These are phyloP conservation scores for Neodiprion fabricii DNA, from an alignment of 1,140 invertebrate species.

Conservation along the genomic window DNA sequence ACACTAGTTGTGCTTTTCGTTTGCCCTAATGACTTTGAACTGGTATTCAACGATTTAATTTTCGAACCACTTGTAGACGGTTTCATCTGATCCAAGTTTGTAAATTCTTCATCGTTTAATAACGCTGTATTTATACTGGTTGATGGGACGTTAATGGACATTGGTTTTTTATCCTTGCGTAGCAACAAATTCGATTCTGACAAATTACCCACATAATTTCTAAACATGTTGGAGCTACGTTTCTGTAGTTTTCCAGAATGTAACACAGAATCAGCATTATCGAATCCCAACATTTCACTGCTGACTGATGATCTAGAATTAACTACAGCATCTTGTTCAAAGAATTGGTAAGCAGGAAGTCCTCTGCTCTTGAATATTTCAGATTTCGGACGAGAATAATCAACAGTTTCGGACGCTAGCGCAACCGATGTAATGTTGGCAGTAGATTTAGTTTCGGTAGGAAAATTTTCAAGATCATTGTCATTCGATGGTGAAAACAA, in stretches of 20 bases:
- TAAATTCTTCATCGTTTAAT: background rate
- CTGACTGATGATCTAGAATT: background rate
- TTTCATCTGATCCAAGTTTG: background rate
- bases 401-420: background rate
- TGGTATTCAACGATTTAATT: background rate
- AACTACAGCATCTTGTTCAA: background rate
- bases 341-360: background rate
- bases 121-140: background rate
- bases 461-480: slow-evolving; percentile 21
- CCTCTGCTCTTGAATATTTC: background rate
- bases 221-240: background rate
- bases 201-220: background rate
- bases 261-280: background rate
- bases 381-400: background rate
- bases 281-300: background rate
- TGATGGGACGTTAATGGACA: background rate
- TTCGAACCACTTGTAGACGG: background rate
- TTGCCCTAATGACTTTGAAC: background rate
- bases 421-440: background rate
- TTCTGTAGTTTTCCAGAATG: background rate
- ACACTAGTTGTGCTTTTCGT: background rate
- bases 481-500: slow-evolving; percentile 38
- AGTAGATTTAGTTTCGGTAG: background rate
- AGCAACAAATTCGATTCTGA: background rate
- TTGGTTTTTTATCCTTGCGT: too few relatives aligned